Evolutionary conservation across 1,140 invertebrate species (phyloP), one percentile per base, ranked within the genome.

Genomic region (Archegozetes longisetosus): DNA sequence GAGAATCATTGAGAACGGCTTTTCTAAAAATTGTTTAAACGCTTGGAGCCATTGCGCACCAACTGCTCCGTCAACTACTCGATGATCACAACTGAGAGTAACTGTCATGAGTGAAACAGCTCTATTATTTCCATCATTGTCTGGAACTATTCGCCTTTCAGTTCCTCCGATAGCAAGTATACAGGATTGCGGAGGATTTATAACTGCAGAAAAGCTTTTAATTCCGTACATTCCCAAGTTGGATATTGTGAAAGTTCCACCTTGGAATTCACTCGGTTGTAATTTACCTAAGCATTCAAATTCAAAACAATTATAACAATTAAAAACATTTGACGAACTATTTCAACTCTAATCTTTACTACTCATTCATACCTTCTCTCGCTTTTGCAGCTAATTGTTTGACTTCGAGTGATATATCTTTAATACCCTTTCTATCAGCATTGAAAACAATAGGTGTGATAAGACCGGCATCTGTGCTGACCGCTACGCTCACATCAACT

Each of bases 181-280:
- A 65, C 80, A 82, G 0, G 80, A 72, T 70, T 83, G 82, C 17
- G 82, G 82, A 55, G 82, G 81, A 69, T 83, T 83, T 46, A 83
- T 82, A 20, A 83, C 80, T 25, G 82, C 81, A 27, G 78, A 74
- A 68, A 83, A 83, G 64, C 78, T 73, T 60, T 78, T 77, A n/a
- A 83, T 75, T 71, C 91, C 92, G 74, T 88, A 97, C 95, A 98
- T 98, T 68, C 95, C 95, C 58, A 99, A 75, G 76, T 99, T 98
- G 0, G 94, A 98, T 3, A 99, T 82, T 2, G 81, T 81, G 66
- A 84, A 82, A n/a, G 82, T 84, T 20, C 82, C 82, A 53, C 82
- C 82, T 79, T 97, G 88, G 73, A 93, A 99, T 74, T 99, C 96
- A 32, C 94, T 84, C 1, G 95, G 95, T 68, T 93, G 82, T 3